Evolutionary conservation across 2,113 vertebrate genomes (phyloP).

Genomic region (Balaenoptera acutorostrata): DNA sequence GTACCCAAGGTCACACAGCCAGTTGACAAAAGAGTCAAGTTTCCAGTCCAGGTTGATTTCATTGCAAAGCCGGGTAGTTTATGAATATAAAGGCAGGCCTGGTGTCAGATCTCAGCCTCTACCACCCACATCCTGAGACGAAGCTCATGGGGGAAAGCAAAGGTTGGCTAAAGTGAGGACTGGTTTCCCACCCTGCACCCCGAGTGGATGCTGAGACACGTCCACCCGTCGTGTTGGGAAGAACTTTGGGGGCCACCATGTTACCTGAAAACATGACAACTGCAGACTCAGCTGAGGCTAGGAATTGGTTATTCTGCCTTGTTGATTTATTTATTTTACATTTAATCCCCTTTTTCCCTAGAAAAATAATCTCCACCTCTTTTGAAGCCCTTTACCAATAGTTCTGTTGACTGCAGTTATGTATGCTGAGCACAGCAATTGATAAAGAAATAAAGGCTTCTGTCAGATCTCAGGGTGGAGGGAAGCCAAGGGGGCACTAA

Average conservation of each 20-base stretch:
- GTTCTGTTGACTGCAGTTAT: slow-evolving; percentile 69
- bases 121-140: background rate
- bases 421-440: slow-evolving; percentile 59
- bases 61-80: background rate
- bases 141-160: background rate
- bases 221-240: background rate
- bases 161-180: background rate
- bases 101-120: background rate
- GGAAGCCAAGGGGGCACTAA: background rate
- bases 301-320: slow-evolving; percentile 6
- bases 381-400: slow-evolving; percentile 61
- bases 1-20: background rate
- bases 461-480: slow-evolving; percentile 18
- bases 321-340: slow-evolving; percentile 56
- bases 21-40: background rate
- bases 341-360: slow-evolving; percentile 47
- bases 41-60: background rate
- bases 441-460: slow-evolving; percentile 69
- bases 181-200: background rate
- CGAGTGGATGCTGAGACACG: background rate
- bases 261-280: background rate
- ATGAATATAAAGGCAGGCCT: background rate
- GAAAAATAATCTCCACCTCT: slow-evolving; percentile 55
- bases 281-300: background rate
- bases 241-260: background rate